These are phyloP conservation scores for Drosophila ironensis DNA, from an alignment of 1,140 invertebrate genomes.

Conservation along the genomic window DNA sequence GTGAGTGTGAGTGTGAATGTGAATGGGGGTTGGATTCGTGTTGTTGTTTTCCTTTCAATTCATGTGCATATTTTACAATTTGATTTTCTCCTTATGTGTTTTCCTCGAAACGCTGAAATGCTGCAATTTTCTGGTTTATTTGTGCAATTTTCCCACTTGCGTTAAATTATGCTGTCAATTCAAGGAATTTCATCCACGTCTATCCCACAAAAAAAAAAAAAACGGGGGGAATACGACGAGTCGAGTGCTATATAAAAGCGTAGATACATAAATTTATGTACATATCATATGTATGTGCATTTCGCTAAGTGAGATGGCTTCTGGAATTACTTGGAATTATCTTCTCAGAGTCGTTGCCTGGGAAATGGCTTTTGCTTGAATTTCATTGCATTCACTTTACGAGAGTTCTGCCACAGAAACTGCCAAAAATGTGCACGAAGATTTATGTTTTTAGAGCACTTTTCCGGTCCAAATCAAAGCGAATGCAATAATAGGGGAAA, in stretches of 20 bases:
- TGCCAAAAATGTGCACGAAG: no score
- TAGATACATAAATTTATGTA: background rate
- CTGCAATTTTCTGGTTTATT: conserved; percentile 54
- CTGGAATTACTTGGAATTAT: no score
- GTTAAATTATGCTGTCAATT: conserved; percentile 39
- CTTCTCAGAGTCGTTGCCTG: background rate
- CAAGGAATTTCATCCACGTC: conserved; percentile 13
- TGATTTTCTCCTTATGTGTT: conserved; percentile 45
- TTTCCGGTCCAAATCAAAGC: no score
- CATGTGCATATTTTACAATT: conserved; percentile 53
- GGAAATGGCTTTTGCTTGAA: no score
- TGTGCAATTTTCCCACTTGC: conserved; percentile 43
- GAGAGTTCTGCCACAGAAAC: background rate
- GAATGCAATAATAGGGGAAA: no score
- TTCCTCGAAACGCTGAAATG: conserved; percentile 31
- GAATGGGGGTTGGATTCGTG: no score
- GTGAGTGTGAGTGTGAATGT: conserved; percentile 1
- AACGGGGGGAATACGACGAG: no score
- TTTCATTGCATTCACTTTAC: no score
- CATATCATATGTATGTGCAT: no score
- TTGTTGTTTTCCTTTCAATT: conserved; percentile 17
- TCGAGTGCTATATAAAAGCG: background rate
- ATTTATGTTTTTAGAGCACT: no score
- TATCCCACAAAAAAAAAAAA: no score
- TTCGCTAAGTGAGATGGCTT: no score